Percentiles rank a stretch among this genome's conserved stretches.
Evolutionary conservation across 1,140 invertebrate genomes (phyloP).

Genomic region (Cyrtorhinus lividipennis): DNA sequence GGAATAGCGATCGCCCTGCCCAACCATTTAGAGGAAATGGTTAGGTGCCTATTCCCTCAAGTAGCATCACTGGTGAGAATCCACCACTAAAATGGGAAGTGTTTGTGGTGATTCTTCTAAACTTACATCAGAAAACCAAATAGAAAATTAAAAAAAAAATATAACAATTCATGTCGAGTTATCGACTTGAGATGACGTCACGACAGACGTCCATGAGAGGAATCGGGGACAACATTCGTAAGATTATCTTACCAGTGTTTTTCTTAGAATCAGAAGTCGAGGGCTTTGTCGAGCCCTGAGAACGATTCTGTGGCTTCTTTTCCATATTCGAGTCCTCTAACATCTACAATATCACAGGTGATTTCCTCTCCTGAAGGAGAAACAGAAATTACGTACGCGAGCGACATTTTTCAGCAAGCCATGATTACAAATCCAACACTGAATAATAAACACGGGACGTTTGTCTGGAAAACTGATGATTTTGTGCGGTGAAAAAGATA

Average conservation of each 20-base stretch:
- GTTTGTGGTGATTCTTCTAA: too few relatives aligned
- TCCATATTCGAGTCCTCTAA: constrained; percentile 46
- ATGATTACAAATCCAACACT: constrained; percentile 44
- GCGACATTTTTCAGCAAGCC: constrained; percentile 64
- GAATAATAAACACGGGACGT: constrained; percentile 34
- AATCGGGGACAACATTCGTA: constrained; percentile 12
- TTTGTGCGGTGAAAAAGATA: constrained; percentile 24
- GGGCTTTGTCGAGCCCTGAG: constrained; percentile 44
- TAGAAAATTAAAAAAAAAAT: background rate
- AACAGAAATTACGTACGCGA: constrained; percentile 42
- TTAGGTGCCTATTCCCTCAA: too few relatives aligned
- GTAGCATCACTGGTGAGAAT: too few relatives aligned
- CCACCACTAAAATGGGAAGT: too few relatives aligned
- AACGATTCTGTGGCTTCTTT: constrained; percentile 49
- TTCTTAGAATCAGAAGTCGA: constrained; percentile 49
- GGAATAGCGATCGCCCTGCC: too few relatives aligned
- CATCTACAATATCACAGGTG: constrained; percentile 32
- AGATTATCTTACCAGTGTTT: constrained; percentile 49
- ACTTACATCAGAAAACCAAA: too few relatives aligned
- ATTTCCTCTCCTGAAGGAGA: constrained; percentile 54
- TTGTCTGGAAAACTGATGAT: constrained; percentile 22
- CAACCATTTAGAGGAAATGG: too few relatives aligned
- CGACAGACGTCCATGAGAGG: background rate
- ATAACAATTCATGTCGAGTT: too few relatives aligned
- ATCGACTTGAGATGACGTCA: background rate